Evolutionary conservation across 2,888 invertebrate species (phyloP).

Genomic region (Thereva nobilitata): DNA sequence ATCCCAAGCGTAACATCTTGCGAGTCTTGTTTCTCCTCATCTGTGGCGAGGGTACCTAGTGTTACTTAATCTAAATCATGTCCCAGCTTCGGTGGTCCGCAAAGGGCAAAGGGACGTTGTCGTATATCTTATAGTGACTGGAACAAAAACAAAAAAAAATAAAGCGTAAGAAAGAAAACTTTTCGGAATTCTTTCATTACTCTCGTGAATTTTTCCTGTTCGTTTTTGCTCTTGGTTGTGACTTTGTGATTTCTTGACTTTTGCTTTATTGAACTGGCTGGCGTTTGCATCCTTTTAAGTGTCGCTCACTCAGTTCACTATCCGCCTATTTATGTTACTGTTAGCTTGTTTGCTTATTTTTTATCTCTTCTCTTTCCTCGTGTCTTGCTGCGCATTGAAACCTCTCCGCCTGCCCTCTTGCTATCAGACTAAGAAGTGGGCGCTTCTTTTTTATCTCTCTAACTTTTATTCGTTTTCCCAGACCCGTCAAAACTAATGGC

Average conservation of each 20-base stretch:
- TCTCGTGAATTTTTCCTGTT: slow-evolving; percentile 2
- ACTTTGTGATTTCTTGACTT: not conserved
- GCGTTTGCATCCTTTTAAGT: slow-evolving; percentile 33
- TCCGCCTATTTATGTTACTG: slow-evolving; percentile 8
- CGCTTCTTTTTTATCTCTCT: slow-evolving; percentile 5
- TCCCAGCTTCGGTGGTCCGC: too few species aligned
- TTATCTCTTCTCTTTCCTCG: too few species aligned
- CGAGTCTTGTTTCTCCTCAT: slow-evolving; percentile 32
- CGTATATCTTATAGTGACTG: too few species aligned
- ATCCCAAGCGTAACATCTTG: slow-evolving; percentile 34
- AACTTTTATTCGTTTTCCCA: not conserved
- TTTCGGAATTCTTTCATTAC: slow-evolving; percentile 25
- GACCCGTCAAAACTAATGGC: slow-evolving; percentile 9
- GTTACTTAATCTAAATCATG: not conserved
- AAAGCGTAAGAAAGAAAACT: not conserved
- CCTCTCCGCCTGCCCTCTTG: slow-evolving; percentile 5
- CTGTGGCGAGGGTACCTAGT: slow-evolving; percentile 12
- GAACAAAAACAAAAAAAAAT: not conserved
- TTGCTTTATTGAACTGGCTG: slow-evolving; percentile 30
- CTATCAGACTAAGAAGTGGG: not conserved
- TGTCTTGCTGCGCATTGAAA: too few species aligned
- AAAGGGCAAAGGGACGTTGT: too few species aligned
- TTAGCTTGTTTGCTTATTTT: slow-evolving; percentile 1
- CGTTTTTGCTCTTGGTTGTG: not conserved
- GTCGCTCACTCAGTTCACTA: slow-evolving; percentile 27